A percentile compares a stretch with the other conserved stretches of the same genome.
phyloP scores from a whole-genome alignment of 1,140 invertebrate genomes.

The Vanessa atalanta region DNA sequence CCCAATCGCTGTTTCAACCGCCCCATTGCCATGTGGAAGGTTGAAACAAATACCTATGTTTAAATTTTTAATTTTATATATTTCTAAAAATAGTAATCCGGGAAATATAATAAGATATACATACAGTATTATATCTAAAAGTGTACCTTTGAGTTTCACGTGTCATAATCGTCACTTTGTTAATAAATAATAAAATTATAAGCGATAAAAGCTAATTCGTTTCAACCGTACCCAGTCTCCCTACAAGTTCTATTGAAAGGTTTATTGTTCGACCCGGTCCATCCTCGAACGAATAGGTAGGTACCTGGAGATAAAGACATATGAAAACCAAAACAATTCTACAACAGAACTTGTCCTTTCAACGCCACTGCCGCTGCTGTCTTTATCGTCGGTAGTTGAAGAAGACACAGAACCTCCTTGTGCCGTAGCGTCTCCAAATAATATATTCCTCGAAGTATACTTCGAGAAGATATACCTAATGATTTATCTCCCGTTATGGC shows the following conservation, averaged over 20 bases:
- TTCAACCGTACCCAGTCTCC: no score
- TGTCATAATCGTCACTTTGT: no score
- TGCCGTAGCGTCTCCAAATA: conserved; percentile 1
- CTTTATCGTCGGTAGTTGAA: background rate
- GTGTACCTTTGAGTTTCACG: no score
- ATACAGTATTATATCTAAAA: no score
- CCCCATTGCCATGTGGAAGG: no score
- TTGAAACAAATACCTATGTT: no score
- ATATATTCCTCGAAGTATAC: background rate
- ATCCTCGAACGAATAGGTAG: background rate
- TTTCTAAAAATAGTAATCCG: no score
- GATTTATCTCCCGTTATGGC: conserved; percentile 17
- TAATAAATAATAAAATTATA: no score
- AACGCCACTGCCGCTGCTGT: conserved; percentile 1
- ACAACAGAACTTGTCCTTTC: background rate
- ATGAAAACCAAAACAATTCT: background rate
- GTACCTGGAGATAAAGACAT: background rate
- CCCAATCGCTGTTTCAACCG: no score
- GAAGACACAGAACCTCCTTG: conserved; percentile 5
- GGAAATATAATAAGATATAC: no score
- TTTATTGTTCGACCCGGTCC: conserved; percentile 9
- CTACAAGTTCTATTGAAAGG: conserved; percentile 12
- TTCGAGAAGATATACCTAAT: conserved; percentile 1
- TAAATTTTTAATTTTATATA: no score
- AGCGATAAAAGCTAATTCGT: no score